Evolutionary conservation across 2,888 invertebrate species (phyloP), one percentile per base, ranked within the genome.

Genomic region (Papilio protenor): DNA sequence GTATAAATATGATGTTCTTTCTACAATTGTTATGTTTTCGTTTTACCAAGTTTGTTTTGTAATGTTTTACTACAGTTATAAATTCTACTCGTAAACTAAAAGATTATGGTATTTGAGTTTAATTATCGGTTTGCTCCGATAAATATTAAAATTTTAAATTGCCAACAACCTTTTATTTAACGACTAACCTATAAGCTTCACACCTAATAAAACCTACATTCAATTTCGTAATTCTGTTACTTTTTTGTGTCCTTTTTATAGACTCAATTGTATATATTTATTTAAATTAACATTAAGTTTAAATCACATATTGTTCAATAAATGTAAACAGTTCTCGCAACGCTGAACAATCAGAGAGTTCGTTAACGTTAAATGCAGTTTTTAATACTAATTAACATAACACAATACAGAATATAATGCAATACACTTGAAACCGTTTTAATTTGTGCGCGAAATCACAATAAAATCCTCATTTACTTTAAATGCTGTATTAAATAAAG

Each of bases 381-480:
- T 74, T 74, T 49, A 18, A 49, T 61, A 57, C 21, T 61, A 73
- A 73, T 74, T 74, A 69, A 69, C 66, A 69, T 69, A 69, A 69
- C 66, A 69, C 66, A 69, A 69, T 45, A 45, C 66, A 45, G 40
- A 66, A 21, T 69, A 45, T 69, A 69, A 45, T 69, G 66, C 66
- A 69, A 69, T 69, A 69, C 21, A 66, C 66, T 66, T 66, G 66
- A 69, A 69, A 45, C 45, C 21, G 73, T 59, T 73, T 73, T 57
- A 55, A 73, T 73, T 73, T 73, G 73, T n/a, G 57, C 66, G 75
- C 27, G 75, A 64, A 64, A 66, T 66, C 66, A 66, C 66, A 64
- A 75, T 52, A 66, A 66, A 66, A 66, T 64, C 21, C 75, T 75
- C 75, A 75, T 75, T 75, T 66, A 64, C 55, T 75, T 40, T 75